A percentile compares a stretch with the other conserved stretches of the same genome.
Evolutionary conservation across 1,140 invertebrate species (phyloP).

Genomic region (Drosophila murphyi): DNA sequence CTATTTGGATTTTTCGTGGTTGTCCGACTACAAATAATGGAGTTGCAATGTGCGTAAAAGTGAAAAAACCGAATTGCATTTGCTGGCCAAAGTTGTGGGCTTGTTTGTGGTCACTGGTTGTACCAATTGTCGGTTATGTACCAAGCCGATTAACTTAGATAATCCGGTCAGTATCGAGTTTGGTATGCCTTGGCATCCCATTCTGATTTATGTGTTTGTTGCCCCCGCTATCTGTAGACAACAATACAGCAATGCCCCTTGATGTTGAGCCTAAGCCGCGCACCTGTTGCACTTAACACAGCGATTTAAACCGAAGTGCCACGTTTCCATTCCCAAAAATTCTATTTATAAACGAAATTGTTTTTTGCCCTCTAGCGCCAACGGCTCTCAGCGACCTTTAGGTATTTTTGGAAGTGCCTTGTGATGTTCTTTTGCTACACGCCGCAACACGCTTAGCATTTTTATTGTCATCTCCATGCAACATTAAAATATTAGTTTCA

Average conservation of each 20-base stretch:
- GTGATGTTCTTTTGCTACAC: neutral
- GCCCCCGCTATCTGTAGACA: neutral
- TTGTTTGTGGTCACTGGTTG: neutral
- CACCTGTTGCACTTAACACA: constrained; percentile 50
- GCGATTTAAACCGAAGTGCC: neutral
- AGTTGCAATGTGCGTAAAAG: too few relatives aligned
- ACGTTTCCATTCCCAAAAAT: neutral
- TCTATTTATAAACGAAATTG: constrained; percentile 22
- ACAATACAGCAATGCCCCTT: neutral
- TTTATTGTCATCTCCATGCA: constrained; percentile 46
- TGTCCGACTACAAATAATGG: neutral
- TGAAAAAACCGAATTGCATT: neutral
- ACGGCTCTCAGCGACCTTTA: constrained; percentile 5
- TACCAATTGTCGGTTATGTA: constrained; percentile 10
- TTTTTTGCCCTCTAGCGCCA: constrained; percentile 9
- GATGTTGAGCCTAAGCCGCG: constrained; percentile 5
- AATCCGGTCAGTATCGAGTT: neutral
- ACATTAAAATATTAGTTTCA: constrained; percentile 66
- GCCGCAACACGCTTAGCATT: constrained; percentile 24
- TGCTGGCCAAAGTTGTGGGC: neutral
- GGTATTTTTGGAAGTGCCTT: constrained; percentile 21
- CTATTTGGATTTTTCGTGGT: neutral
- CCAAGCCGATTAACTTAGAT: constrained; percentile 6
- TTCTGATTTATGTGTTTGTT: constrained; percentile 32
- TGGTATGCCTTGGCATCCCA: neutral